A percentile compares a stretch with the other conserved stretches of the same genome.
Evolutionary conservation across 2,113 vertebrate species (phyloP).

Genomic region (Rhea americana): DNA sequence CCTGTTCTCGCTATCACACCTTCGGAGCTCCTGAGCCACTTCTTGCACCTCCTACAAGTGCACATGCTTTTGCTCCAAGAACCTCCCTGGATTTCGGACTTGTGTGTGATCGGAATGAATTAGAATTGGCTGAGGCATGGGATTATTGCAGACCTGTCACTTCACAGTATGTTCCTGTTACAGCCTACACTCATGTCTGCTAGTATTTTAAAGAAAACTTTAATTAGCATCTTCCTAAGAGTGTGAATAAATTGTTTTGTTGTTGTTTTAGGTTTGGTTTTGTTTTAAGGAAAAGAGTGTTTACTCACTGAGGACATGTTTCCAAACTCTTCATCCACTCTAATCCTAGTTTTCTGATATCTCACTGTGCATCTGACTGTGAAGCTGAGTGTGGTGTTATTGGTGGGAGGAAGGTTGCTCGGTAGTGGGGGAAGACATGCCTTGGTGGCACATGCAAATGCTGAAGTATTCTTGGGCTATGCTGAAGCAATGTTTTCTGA

Average conservation of each 20-base stretch:
- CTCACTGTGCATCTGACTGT: not conserved
- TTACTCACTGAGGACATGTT: slow-evolving; percentile 30
- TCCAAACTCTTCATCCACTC: slow-evolving; percentile 44
- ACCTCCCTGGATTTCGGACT: slow-evolving; percentile 61
- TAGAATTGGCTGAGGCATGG: slow-evolving; percentile 53
- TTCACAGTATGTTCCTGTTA: slow-evolving; percentile 70
- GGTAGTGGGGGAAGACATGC: rapidly evolving
- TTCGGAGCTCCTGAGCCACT: not conserved
- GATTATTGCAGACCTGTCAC: slow-evolving; percentile 69
- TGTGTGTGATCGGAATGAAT: slow-evolving; percentile 23
- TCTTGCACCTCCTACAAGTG: slow-evolving; percentile 65
- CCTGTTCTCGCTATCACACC: slow-evolving; percentile 46
- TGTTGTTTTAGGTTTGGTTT: slow-evolving; percentile 64
- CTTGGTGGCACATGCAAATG: rapidly evolving
- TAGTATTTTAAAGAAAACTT: slow-evolving; percentile 65
- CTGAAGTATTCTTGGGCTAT: not conserved
- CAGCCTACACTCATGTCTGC: slow-evolving; percentile 68
- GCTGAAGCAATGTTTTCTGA: not conserved
- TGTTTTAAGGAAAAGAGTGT: slow-evolving; percentile 26
- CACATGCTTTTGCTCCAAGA: slow-evolving; percentile 56
- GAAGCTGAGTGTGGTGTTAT: rapidly evolving
- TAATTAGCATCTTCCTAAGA: slow-evolving; percentile 62
- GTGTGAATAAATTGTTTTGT: slow-evolving; percentile 57
- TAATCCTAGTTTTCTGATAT: not conserved
- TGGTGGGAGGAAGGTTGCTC: not conserved